Conservation (phyloP, 1,140 invertebrate species). For the Drosophila punjabiensis region DNA sequence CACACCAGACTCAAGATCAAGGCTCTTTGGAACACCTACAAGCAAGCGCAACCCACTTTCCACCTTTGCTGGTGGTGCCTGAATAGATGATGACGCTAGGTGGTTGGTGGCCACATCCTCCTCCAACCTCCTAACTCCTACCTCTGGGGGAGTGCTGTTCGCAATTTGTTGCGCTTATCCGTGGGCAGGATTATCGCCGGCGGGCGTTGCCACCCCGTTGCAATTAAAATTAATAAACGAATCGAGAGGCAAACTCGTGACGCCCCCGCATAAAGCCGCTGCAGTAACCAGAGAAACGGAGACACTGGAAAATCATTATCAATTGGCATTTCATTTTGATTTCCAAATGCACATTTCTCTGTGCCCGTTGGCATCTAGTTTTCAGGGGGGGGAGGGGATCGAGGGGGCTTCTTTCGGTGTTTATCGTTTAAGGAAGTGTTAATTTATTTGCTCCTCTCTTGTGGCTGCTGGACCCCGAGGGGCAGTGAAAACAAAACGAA, state of each 20-base stretch:
- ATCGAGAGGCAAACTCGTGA: constrained; percentile 61
- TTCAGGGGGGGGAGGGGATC: background rate
- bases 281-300: constrained; percentile 7
- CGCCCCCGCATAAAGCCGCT: constrained; percentile 24
- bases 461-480: constrained; percentile 14
- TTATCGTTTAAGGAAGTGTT: constrained; percentile 84
- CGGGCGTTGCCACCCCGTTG: constrained; percentile 58
- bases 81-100: constrained; percentile 6
- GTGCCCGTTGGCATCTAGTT: background rate
- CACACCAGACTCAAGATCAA: constrained; percentile 29
- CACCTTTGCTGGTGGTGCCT: constrained; percentile 1
- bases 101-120: constrained; percentile 8
- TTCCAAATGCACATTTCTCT: constrained; percentile 47
- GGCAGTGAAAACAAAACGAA: constrained; percentile 40
- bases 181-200: constrained; percentile 37
- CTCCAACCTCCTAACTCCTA: constrained; percentile 3
- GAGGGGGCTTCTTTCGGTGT: constrained; percentile 21
- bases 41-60: constrained; percentile 35
- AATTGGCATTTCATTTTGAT: constrained; percentile 54
- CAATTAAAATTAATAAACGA: constrained; percentile 82
- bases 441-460: constrained; percentile 76
- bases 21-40: constrained; percentile 2
- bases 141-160: constrained; percentile 33
- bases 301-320: constrained; percentile 51
- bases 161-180: constrained; percentile 55